These are phyloP conservation scores for Papilio dardanus DNA, from an alignment of 1,140 invertebrate genomes.

Conservation along the genomic window DNA sequence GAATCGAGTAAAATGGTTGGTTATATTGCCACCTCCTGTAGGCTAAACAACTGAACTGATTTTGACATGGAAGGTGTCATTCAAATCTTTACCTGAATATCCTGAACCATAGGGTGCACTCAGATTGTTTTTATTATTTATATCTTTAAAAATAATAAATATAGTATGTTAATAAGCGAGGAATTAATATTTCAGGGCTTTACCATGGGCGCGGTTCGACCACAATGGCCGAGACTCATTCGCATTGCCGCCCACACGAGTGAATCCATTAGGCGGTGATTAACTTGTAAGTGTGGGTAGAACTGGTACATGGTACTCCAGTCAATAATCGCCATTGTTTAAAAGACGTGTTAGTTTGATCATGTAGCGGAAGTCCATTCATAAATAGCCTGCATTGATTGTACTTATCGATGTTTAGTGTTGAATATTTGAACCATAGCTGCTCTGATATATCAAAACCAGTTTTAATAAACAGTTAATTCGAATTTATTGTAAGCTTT, in stretches of 20 bases:
- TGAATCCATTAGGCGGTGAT: constrained; percentile 73
- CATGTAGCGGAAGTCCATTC: constrained; percentile 35
- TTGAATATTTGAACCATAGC: constrained; percentile 1
- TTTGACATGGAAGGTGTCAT: no score
- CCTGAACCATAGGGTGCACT: no score
- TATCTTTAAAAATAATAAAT: no score
- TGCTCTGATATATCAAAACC: not conserved
- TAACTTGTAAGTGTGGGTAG: constrained; percentile 73
- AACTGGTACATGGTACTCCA: constrained; percentile 27
- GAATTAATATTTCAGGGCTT: not conserved
- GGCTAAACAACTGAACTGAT: no score
- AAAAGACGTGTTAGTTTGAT: constrained; percentile 50
- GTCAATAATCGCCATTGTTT: constrained; percentile 60
- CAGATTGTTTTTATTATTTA: no score
- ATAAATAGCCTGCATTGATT: constrained; percentile 31
- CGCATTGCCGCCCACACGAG: constrained; percentile 58
- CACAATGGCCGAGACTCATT: constrained; percentile 47
- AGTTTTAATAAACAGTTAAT: not conserved
- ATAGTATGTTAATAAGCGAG: not conserved
- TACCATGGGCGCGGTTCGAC: constrained; percentile 43
- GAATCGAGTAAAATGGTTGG: no score
- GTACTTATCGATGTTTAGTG: constrained; percentile 11
- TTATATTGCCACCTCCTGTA: no score
- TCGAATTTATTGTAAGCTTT: not conserved
- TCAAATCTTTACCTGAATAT: no score